Base-by-base conservation (phyloP, 2,888 invertebrate species). In the Hirtodrosophila histrioides region DNA sequence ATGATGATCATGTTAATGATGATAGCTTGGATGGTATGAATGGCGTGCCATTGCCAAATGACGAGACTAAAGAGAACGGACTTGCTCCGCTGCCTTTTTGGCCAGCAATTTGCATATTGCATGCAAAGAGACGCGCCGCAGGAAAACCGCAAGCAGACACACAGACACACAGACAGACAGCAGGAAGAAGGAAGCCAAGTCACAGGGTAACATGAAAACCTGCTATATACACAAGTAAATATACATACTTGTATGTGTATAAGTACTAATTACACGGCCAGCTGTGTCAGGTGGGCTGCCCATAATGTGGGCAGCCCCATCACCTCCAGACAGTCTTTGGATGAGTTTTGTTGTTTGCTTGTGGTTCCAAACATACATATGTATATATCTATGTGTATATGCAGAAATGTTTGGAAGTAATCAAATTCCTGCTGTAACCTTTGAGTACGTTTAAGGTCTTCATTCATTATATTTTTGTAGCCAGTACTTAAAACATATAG, bases 51-150 rank as follows among this genome's bases (percentile, higher is more conserved):
- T 23, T 40, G 50, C 40, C 57, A 70, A 40, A 66, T 73, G 53
- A 69, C 33, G 35, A 29, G 24, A 39, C 10, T 40, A 46, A 6
- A 48, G 23, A 43, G 17, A 27, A 49, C 36, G 24, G 58, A 70
- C 39, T 50, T 67, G 74, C 62, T 76, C 43, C 7, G 74, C 33
- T 77, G 62, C 43, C 65, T 50, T 73, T 82, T 70, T 62, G 74
- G 63, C 51, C 48, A 65, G 36, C 75, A 75, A 85, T 82, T 87
- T 82, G 82, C 81, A 81, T 81, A 73, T 85, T 63, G 81, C 82
- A 82, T 85, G 85, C 62, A 51, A 49, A 51, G 45, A 50, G 56
- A 60, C 55, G 76, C 41, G 64, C 48, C 35, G 48, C 69, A 76
- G 68, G 62, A 67, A 80, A 86, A 86, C 84, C 81, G 67, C 86